These are phyloP conservation scores for Lophius americanus DNA, from an alignment of 2,797 vertebrate genomes.

Conservation along the genomic window DNA sequence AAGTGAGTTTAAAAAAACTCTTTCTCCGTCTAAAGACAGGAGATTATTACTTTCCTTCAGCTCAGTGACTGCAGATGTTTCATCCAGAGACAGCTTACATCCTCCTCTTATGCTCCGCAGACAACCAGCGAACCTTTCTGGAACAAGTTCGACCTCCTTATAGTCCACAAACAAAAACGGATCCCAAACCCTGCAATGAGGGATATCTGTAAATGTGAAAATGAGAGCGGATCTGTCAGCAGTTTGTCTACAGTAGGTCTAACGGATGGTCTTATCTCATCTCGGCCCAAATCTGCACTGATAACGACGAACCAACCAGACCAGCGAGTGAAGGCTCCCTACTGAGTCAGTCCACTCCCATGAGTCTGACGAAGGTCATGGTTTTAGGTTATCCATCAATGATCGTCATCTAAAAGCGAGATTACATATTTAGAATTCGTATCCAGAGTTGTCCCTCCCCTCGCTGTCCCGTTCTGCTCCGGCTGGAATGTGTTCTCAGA, in stretches of 20 bases:
- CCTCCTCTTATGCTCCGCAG: constrained; percentile 56
- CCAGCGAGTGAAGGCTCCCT: constrained; percentile 14
- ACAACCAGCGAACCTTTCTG: constrained; percentile 12
- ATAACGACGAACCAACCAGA: constrained; percentile 60
- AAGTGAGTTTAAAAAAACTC: not conserved
- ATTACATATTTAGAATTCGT: constrained; percentile 76
- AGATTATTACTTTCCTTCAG: too few species aligned
- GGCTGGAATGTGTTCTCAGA: constrained; percentile 82
- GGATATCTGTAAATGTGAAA: too few species aligned
- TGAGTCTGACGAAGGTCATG: constrained; percentile 34
- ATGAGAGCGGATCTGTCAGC: not conserved
- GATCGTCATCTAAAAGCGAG: constrained; percentile 69
- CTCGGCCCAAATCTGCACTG: constrained; percentile 75
- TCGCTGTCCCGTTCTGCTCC: constrained; percentile 78
- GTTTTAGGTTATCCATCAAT: constrained; percentile 34
- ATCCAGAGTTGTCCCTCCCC: constrained; percentile 80
- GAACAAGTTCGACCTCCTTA: constrained; percentile 7
- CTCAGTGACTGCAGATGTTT: constrained; percentile 56
- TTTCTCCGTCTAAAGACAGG: constrained; percentile 3
- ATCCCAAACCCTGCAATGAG: too few species aligned
- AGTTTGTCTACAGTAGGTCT: not conserved
- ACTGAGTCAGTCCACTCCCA: constrained; percentile 17
- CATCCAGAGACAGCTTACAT: constrained; percentile 59
- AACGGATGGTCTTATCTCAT: constrained; percentile 59
- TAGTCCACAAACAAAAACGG: not conserved